Evolutionary conservation across 2,888 invertebrate species (phyloP), one percentile per base, ranked within the genome.

Genomic region (Metopia argyrocephala): DNA sequence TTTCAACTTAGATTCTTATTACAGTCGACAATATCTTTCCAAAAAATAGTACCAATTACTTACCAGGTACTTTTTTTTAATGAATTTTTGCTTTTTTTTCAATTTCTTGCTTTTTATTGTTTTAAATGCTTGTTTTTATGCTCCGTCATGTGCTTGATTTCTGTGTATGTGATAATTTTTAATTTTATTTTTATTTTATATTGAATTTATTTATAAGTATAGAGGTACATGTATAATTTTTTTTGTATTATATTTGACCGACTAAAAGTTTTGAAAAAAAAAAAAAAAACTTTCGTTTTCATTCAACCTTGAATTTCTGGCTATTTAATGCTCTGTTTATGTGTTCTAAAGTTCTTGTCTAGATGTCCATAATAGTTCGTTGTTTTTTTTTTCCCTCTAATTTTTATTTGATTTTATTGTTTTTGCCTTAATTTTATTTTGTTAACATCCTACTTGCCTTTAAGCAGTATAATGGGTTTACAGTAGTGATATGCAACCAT

Each of bases 221-320:
- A 28, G 18, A 12, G 23, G 12, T 48, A 57, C 18, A 48, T 21
- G 27, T 21, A n/a, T 23, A 5, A n/a, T 21, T 56, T 56, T 56
- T 12, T 38, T 31, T 38, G 38, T 38, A 12, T 23, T 23, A 21
- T 46, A 45, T 56, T 52, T 50, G 27, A 21, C 52, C 66, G 52
- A 54, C 18, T 52, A 45, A 50, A 18, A 38, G 15, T 3, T 12
- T 9, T 0, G 3, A 12, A 31, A 3, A 12, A 38, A 38, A 38
- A 12, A 38, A 38, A 38, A 28, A 31, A 38, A 50, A 76, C 66
- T 76, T 71, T 70, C 61, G 76, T 78, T 76, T 76, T 73, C 57
- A 25, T 78, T 68, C 65, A n/a, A 70, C 76, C 76, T 78, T 78
- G 70, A 71, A 38, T 71, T 78, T 54, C 7, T 12, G 45, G 31